A percentile compares a stretch with the other conserved stretches of the same genome.
These are phyloP conservation scores for Elaphurus davidianus DNA, from an alignment of 2,113 vertebrate species.

Conservation along the genomic window DNA sequence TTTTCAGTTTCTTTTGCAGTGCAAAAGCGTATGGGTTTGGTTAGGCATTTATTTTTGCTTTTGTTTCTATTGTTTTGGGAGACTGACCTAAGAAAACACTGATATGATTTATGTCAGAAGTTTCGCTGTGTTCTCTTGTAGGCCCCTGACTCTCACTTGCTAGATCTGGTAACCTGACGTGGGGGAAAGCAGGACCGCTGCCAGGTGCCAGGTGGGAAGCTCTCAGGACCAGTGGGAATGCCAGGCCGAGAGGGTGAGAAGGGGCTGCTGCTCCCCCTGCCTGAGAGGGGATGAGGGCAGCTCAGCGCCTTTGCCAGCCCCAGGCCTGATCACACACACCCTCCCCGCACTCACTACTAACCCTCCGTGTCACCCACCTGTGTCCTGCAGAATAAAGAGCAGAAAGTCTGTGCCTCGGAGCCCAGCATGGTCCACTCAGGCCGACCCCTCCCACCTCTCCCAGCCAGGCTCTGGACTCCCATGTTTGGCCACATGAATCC, in stretches of 20 bases:
- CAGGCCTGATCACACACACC: neutral
- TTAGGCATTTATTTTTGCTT: neutral
- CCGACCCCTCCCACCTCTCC: accelerated
- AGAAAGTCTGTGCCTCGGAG: neutral
- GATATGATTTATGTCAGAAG: neutral
- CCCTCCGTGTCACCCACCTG: neutral
- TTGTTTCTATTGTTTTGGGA: neutral
- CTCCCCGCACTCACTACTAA: neutral
- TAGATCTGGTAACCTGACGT: neutral
- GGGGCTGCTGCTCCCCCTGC: neutral
- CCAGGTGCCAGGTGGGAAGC: neutral
- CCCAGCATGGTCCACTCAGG: too few relatives aligned
- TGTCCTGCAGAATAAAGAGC: neutral
- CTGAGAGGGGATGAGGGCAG: neutral
- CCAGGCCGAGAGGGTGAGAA: neutral
- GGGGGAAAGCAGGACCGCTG: neutral
- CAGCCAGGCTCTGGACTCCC: neutral
- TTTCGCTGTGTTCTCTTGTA: neutral
- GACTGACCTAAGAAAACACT: neutral
- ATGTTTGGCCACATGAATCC: accelerated
- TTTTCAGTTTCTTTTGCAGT: neutral
- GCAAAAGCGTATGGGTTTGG: neutral
- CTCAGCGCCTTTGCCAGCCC: neutral
- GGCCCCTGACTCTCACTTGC: neutral
- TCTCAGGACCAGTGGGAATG: accelerated